Evolutionary conservation across 2,113 vertebrate species (phyloP).

Genomic region (Lipophrys pholis): DNA sequence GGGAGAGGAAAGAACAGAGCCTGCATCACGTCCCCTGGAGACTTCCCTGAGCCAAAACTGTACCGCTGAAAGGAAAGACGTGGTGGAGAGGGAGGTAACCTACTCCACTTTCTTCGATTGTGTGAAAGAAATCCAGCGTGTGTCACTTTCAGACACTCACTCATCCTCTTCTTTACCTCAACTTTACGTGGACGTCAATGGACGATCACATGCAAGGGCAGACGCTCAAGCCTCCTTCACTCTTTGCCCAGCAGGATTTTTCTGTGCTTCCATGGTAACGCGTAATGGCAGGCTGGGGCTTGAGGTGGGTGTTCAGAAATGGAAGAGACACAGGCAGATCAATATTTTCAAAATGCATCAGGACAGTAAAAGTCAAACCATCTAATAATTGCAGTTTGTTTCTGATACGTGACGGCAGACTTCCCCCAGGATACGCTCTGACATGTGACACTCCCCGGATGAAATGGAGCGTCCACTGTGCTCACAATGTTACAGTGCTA

Average conservation of each 20-base stretch:
- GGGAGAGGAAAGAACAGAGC: constrained; percentile 44
- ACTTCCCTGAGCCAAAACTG: constrained; percentile 53
- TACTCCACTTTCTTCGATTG: constrained; percentile 62
- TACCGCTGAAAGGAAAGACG: constrained; percentile 24
- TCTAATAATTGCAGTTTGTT: not conserved
- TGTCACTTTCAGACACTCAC: no score
- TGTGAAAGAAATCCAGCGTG: constrained; percentile 25
- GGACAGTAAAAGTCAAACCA: not conserved
- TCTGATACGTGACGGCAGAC: not conserved
- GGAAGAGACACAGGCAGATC: constrained; percentile 10
- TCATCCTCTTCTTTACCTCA: not conserved
- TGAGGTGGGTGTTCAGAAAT: constrained; percentile 16
- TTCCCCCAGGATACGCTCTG: constrained; percentile 25
- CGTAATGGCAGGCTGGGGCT: not conserved
- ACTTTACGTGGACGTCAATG: not conserved
- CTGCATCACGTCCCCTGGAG: constrained; percentile 42
- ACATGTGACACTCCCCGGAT: constrained; percentile 29
- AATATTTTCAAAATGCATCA: constrained; percentile 12
- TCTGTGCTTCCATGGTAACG: constrained; percentile 65
- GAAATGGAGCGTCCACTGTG: constrained; percentile 2
- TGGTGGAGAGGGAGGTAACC: constrained; percentile 53
- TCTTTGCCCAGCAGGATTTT: not conserved
- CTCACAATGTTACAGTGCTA: constrained; percentile 33
- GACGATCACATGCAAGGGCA: not conserved
- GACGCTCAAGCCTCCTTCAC: not conserved